Percentiles rank a stretch among this genome's conserved stretches.
Evolutionary conservation across 2,113 vertebrate species (phyloP).

Genomic region (Actenoides lindsayi): DNA sequence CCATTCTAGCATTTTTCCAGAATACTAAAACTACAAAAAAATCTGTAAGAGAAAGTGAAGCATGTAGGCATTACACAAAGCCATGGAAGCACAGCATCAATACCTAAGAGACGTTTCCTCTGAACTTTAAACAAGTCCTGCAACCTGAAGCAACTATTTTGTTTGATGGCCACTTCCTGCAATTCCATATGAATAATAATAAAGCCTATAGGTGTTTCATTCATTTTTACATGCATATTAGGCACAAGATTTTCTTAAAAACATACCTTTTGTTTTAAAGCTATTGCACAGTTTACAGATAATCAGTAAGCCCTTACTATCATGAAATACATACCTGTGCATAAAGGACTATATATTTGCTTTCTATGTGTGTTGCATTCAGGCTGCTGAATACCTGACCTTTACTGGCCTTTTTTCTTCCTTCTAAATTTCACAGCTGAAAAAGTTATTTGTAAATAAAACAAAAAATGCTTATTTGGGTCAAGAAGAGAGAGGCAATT

Average conservation of each 20-base stretch:
- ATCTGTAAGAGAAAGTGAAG: not conserved
- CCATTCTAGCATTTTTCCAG: not conserved
- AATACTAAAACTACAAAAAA: not conserved
- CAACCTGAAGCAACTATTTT: not conserved
- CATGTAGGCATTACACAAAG: not conserved
- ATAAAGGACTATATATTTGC: not conserved
- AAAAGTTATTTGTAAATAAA: not conserved
- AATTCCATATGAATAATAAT: not conserved
- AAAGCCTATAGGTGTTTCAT: not conserved
- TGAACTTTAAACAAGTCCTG: not conserved
- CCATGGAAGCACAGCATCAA: not conserved
- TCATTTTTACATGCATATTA: not conserved
- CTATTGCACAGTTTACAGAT: slow-evolving; percentile 23
- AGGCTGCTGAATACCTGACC: not conserved
- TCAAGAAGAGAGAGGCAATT: not conserved
- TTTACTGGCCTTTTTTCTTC: not conserved
- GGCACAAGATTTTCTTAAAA: not conserved
- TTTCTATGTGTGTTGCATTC: not conserved
- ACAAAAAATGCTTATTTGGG: not conserved
- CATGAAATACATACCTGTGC: not conserved
- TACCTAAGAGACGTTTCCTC: not conserved
- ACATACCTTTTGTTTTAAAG: not conserved
- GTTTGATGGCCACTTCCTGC: not conserved
- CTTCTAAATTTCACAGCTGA: not conserved
- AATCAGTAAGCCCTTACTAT: not conserved